These are phyloP conservation scores for Smutsia temminckii DNA, from an alignment of 2,797 vertebrate species.

Conservation along the genomic window DNA sequence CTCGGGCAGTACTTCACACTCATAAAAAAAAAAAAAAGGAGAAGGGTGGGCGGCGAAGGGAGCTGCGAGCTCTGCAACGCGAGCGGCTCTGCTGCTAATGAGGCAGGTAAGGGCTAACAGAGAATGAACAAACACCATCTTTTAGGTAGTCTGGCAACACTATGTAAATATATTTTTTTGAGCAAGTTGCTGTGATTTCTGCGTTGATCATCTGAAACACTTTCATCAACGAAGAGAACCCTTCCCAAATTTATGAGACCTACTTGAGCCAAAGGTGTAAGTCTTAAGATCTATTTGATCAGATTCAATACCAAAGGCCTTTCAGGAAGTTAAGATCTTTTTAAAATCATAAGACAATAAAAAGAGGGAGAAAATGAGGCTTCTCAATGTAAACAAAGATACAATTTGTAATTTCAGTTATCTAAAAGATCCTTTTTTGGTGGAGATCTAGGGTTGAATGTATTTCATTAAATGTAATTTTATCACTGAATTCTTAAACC, in stretches of 20 bases:
- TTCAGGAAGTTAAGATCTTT: conserved; percentile 17
- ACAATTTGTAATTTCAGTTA: neutral
- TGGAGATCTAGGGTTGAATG: neutral
- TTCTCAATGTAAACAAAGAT: conserved; percentile 4
- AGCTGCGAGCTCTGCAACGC: neutral
- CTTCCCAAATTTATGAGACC: neutral
- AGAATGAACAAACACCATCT: neutral
- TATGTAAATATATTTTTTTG: neutral
- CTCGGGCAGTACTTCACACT: neutral
- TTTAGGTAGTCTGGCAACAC: neutral
- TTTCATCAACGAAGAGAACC: neutral
- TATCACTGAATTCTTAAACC: conserved; percentile 22
- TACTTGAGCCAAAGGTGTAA: neutral
- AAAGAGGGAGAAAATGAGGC: neutral
- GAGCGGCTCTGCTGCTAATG: neutral
- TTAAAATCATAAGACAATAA: neutral
- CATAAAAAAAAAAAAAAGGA: neutral
- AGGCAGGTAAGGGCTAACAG: neutral
- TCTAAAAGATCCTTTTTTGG: neutral
- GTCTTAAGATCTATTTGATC: neutral
- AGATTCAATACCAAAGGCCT: neutral
- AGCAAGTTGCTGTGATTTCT: neutral
- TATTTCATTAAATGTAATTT: conserved; percentile 13
- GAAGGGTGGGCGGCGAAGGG: neutral
- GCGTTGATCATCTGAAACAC: neutral